These are phyloP conservation scores for Daphoenositta chrysoptera DNA, from an alignment of 2,113 vertebrate genomes.

Conservation along the genomic window DNA sequence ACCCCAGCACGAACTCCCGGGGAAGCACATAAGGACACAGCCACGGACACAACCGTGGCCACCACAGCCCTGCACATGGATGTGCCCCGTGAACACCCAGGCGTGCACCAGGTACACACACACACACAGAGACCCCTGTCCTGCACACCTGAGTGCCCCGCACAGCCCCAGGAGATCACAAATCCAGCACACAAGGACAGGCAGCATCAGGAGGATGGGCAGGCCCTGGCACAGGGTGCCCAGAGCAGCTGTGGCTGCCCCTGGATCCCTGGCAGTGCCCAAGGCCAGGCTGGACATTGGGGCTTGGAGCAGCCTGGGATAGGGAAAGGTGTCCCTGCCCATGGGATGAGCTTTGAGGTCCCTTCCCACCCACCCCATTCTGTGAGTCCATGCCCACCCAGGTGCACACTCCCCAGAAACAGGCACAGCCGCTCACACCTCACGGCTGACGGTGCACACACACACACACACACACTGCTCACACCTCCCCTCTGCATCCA, in stretches of 20 bases:
- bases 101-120: neutral
- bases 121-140: rapidly evolving
- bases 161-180: neutral
- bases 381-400: neutral
- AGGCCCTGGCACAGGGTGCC: neutral
- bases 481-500: neutral
- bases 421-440: neutral
- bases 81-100: rapidly evolving
- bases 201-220: rapidly evolving
- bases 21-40: rapidly evolving
- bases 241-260: neutral
- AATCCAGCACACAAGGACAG: neutral
- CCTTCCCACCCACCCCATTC: neutral
- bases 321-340: neutral
- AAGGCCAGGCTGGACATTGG: neutral
- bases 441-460: rapidly evolving
- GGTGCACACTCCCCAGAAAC: rapidly evolving
- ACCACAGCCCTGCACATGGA: rapidly evolving
- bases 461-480: neutral
- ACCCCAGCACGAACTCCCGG: rapidly evolving
- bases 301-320: neutral
- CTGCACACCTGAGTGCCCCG: neutral
- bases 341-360: rapidly evolving
- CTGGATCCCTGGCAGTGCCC: neutral
- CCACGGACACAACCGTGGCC: rapidly evolving